Percentiles rank a stretch among this genome's conserved stretches.
Evolutionary conservation across 2,113 vertebrate species (phyloP).

Genomic region (Cromileptes altivelis): DNA sequence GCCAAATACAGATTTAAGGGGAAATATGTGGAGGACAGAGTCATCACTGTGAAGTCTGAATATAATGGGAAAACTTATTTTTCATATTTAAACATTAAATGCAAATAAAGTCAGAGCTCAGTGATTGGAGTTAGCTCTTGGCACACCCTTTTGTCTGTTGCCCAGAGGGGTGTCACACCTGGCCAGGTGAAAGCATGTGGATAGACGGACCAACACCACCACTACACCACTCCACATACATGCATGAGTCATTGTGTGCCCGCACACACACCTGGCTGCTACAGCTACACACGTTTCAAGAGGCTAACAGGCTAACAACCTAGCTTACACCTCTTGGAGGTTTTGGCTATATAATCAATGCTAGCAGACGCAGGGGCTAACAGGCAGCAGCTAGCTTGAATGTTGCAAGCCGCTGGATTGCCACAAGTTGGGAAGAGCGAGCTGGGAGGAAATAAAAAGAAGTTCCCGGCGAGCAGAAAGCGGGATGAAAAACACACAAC

Average conservation of each 20-base stretch:
- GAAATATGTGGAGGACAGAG: not conserved
- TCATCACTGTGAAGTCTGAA: not conserved
- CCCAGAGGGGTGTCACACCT: conserved; percentile 41
- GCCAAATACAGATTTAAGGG: not conserved
- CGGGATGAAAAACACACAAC: conserved; percentile 30
- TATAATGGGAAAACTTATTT: not conserved
- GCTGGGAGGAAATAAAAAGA: conserved; percentile 1
- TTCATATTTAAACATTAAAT: not conserved
- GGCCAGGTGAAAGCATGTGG: conserved; percentile 47
- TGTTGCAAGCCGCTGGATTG: conserved; percentile 38
- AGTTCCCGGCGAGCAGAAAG: conserved; percentile 47
- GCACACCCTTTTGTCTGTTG: conserved; percentile 49
- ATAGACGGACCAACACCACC: not conserved
- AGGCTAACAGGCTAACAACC: conserved; percentile 67
- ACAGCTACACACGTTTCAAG: conserved; percentile 18
- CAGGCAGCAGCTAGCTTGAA: conserved; percentile 58
- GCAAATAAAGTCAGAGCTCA: not conserved
- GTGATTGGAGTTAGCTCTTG: not conserved
- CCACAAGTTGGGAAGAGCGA: conserved; percentile 55
- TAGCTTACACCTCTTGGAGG: conserved; percentile 61
- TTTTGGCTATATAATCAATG: conserved; percentile 47
- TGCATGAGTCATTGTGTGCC: not conserved
- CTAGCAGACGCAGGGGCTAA: conserved; percentile 76
- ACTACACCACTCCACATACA: not conserved
- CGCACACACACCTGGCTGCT: conserved; percentile 38